Conservation (phyloP, 2,113 vertebrate species). For the Myotis brandtii region DNA sequence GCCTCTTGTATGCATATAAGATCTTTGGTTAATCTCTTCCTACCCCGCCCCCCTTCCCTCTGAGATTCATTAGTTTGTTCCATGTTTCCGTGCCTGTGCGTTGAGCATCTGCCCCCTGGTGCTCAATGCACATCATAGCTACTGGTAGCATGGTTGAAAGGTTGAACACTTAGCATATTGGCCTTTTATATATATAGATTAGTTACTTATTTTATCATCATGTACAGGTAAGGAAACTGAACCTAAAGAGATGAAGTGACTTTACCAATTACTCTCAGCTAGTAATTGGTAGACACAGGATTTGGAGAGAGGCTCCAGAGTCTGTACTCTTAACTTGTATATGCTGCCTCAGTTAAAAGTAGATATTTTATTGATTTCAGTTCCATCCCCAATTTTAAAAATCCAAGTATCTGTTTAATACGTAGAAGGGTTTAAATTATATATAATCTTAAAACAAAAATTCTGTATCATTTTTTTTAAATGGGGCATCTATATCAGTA, state of each 20-base stretch:
- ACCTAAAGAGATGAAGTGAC: not conserved
- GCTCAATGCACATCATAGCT: too few species aligned
- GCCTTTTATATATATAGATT: not conserved
- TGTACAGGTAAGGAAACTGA: not conserved
- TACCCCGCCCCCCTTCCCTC: too few species aligned
- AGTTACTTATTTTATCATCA: not conserved
- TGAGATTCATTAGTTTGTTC: too few species aligned
- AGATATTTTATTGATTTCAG: not conserved
- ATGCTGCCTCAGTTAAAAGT: not conserved
- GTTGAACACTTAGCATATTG: too few species aligned
- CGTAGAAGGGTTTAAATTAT: not conserved
- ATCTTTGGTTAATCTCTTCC: too few species aligned
- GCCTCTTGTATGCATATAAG: too few species aligned
- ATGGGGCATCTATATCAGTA: not conserved
- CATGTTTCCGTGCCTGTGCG: too few species aligned
- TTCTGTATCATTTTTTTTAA: not conserved
- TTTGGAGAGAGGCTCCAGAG: not conserved
- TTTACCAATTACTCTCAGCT: slow-evolving; percentile 2
- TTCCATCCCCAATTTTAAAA: not conserved
- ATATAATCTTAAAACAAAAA: not conserved
- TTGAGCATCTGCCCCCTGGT: too few species aligned
- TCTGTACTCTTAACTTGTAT: not conserved
- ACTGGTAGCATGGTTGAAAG: too few species aligned
- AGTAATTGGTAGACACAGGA: not conserved
- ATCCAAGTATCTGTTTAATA: not conserved